Conservation (phyloP, 2,797 vertebrate genomes). For the Merluccius polli region DNA sequence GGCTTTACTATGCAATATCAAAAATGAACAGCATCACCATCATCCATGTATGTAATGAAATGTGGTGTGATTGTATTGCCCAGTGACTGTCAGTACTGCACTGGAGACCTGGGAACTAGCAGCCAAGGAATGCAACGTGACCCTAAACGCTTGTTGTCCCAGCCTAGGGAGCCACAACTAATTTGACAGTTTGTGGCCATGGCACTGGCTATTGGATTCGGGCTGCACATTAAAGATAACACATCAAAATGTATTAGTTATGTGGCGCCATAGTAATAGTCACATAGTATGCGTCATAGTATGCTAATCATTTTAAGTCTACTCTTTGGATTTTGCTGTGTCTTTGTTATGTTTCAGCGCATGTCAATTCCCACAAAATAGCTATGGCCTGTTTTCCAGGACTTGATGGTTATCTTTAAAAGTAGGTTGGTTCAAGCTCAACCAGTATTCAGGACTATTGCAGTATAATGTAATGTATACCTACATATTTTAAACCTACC, state of each 20-base stretch:
- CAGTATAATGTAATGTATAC: background rate
- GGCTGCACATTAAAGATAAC: background rate
- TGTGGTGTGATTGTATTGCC: background rate
- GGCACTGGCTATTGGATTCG: slow-evolving; percentile 38
- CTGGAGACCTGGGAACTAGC: slow-evolving; percentile 9
- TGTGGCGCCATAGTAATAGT: background rate
- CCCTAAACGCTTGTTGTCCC: slow-evolving; percentile 59
- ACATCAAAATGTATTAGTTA: background rate
- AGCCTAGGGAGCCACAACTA: slow-evolving; percentile 62
- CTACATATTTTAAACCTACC: background rate
- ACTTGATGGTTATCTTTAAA: background rate
- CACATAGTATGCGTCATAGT: background rate
- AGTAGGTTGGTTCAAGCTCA: background rate
- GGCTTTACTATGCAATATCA: background rate
- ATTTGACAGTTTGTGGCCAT: slow-evolving; percentile 51
- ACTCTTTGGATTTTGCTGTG: too few species aligned
- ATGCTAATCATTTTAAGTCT: background rate
- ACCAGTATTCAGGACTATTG: background rate
- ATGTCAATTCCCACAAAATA: background rate
- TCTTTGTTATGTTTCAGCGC: background rate
- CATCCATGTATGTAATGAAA: background rate
- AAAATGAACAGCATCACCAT: background rate
- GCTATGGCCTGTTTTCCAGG: background rate
- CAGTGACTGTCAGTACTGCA: slow-evolving; percentile 31
- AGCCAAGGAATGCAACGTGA: slow-evolving; percentile 57